phyloP scores from a whole-genome alignment of 2,888 invertebrate species.

The Drosophila mimica region DNA sequence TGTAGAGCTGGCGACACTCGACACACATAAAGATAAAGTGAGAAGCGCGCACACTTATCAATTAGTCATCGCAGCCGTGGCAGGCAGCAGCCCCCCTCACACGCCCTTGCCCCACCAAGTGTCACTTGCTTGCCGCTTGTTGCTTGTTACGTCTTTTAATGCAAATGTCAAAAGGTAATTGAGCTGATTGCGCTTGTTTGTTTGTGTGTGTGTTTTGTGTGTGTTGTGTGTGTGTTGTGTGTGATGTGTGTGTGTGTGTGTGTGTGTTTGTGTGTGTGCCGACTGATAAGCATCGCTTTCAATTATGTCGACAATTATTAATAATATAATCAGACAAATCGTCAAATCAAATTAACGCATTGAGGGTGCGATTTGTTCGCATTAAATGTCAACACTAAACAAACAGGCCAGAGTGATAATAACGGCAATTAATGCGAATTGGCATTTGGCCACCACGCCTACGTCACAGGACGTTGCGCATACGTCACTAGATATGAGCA shows the following conservation, averaged over 20 bases:
- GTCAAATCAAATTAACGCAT: slow-evolving; percentile 47
- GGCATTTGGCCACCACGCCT: slow-evolving; percentile 42
- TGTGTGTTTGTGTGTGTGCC: background rate
- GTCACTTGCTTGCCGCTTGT: background rate
- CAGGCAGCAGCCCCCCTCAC: background rate
- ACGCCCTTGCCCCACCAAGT: background rate
- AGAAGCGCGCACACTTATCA: slow-evolving; percentile 27
- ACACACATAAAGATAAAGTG: background rate
- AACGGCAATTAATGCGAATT: slow-evolving; percentile 65
- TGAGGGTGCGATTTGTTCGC: slow-evolving; percentile 54
- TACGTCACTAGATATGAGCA: slow-evolving; percentile 60
- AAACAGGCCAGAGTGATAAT: slow-evolving; percentile 33
- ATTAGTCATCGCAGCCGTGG: slow-evolving; percentile 46
- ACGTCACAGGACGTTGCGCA: slow-evolving; percentile 67
- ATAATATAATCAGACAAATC: slow-evolving; percentile 58
- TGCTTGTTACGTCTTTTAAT: background rate
- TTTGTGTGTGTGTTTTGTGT: background rate
- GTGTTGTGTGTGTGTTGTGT: background rate
- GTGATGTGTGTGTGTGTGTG: background rate
- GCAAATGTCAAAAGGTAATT: slow-evolving; percentile 23
- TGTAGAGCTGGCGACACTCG: background rate
- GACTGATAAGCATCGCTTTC: slow-evolving; percentile 60
- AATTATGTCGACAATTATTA: slow-evolving; percentile 62
- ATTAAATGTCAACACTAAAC: slow-evolving; percentile 45
- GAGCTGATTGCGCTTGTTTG: background rate